Evolutionary conservation across 2,888 invertebrate species (phyloP), one percentile per base, ranked within the genome.

Genomic region (Minunthozetes semirufus): DNA sequence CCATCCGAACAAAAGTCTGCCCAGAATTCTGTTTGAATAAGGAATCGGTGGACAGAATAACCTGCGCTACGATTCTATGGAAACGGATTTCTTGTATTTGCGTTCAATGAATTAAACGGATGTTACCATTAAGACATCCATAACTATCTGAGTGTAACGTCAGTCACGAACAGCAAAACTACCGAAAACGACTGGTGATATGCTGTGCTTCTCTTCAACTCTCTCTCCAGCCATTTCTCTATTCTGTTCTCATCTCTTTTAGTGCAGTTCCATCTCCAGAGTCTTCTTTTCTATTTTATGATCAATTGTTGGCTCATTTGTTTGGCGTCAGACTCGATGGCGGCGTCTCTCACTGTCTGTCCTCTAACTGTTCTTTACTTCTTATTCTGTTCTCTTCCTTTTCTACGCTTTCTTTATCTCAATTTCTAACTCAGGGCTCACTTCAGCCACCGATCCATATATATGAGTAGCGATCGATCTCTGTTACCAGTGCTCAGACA

Each of bases 101-200:
- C 56, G 56, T 56, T 56, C 56, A 56, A 56, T 56, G 56, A 56
- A 56, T 56, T 56, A 56, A 56, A 56, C 56, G 56, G 56, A 56
- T 56, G 56, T 56, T 56, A 56, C 19, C 56, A 22, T 56, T 56
- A 56, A 25, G 11, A 22, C 13, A 22, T 22, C 56, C 56, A 56
- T 56, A 56, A 25, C 56, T 56, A 56, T 56, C 56, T 22, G 25
- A 56, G 56, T 56, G 22, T 56, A 56, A 56, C 56, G 25, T 22
- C 25, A 56, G 56, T 56, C 56, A 56, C 56, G 56, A 56, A 56
- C 25, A 56, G 56, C 22, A 25, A 5, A 56, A 56, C 50, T 56
- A 56, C 56, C 22, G 25, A 56, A 33, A 25, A 19, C 22, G 25
- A 22, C 3, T 13, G 0, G n/a, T 56, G 11, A 5, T 56, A 6